Evolutionary conservation across 2,113 vertebrate genomes (phyloP), one percentile per base, ranked within the genome.

Genomic region (Kobus ellipsiprymnus): DNA sequence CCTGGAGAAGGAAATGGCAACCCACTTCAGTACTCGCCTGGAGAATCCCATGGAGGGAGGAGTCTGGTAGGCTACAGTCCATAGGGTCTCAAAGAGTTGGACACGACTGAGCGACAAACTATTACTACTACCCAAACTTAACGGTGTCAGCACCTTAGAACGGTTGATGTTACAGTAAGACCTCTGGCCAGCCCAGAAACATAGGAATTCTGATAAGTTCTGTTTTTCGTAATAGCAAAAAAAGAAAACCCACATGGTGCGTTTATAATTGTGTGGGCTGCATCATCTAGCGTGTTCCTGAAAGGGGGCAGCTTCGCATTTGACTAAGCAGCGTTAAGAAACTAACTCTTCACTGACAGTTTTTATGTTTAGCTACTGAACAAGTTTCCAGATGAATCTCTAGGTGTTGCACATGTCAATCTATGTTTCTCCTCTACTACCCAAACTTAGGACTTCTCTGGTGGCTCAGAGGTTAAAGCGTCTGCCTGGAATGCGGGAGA

Each of bases 1-100:
- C 9, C 55, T 57, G 55, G 23, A 57, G 55, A 57, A 57, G 23
- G 23, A 57, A 57, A 57, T 27, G 55, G 55, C 55, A 57, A 11
- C 23, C 55, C 23, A 57, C 55, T 57, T 2, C 55, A 57, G 55
- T 11, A 57, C 8, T 57, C 55, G 9, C 55, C 55, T 57, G 55
- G 55, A 57, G 23, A 57, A 57, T 25, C 23, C 23, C 55, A 25
- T 57, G 55, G 55, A 57, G 0, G 10, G 55, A 57, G 55, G 23
- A 57, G 23, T 10, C 23, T 59, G 57, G 23, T 59, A 3, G 57
- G 23, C 57, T 59, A 27, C 57, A 27, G 57, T 59, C 57, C 4
- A 27, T 1, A 4, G 55, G 23, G 23, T 27, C 9, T 9, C 57
- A 2, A 57, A 25, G 23, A 59, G 23, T 27, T 0, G 10, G 57